Percentiles rank a stretch among this genome's conserved stretches.
Evolutionary conservation across 2,797 vertebrate genomes (phyloP).

Genomic region (Coranthus polyacanthus): DNA sequence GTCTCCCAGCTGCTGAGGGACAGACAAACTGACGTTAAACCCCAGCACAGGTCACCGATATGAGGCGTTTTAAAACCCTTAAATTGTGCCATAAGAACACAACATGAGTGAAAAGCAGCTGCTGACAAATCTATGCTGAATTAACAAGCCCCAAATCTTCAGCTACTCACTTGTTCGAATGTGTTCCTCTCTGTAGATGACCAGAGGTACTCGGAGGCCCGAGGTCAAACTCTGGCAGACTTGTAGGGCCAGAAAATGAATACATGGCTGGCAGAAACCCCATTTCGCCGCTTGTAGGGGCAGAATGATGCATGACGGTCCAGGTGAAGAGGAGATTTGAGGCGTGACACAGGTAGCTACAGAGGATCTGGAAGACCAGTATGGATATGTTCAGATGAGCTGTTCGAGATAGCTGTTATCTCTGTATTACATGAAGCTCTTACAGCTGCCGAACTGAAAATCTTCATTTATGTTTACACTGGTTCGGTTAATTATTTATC

Average conservation of each 20-base stretch:
- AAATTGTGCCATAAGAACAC: too few species aligned
- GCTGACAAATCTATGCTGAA: too few species aligned
- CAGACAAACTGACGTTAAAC: conserved; percentile 1
- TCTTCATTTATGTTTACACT: not conserved
- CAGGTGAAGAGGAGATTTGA: conserved; percentile 6
- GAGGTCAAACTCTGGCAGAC: conserved; percentile 75
- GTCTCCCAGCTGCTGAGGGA: conserved; percentile 82
- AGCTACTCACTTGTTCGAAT: conserved; percentile 77
- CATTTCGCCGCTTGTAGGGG: conserved; percentile 65
- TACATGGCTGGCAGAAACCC: conserved; percentile 79
- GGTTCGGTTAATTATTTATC: conserved; percentile 1
- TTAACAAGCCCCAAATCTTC: too few species aligned
- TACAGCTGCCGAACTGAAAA: too few species aligned
- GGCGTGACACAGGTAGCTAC: conserved; percentile 6
- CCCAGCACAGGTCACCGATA: not conserved
- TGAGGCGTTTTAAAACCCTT: too few species aligned
- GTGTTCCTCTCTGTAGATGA: conserved; percentile 60
- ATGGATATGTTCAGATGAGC: conserved; percentile 17
- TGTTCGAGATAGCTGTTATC: too few species aligned
- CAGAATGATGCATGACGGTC: conserved; percentile 74
- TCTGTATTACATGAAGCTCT: too few species aligned
- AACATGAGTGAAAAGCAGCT: too few species aligned
- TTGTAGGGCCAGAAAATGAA: conserved; percentile 74
- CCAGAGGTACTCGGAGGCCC: conserved; percentile 61
- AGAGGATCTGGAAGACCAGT: conserved; percentile 18